These are phyloP conservation scores for Vanessa atalanta DNA, from an alignment of 1,140 invertebrate genomes.

Conservation along the genomic window DNA sequence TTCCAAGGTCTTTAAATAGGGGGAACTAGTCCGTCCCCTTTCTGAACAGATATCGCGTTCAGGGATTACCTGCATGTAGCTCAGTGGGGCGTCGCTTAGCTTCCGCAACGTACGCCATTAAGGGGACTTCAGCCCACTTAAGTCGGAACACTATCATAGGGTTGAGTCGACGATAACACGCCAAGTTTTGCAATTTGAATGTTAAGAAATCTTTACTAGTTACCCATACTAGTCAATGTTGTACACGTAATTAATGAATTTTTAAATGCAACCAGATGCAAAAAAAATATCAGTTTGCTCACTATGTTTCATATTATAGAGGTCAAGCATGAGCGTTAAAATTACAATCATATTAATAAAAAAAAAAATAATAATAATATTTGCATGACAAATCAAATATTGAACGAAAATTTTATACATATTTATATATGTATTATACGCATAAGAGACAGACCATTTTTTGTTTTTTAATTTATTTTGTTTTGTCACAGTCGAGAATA, in stretches of 20 bases:
- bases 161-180: conserved; percentile 26
- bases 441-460: too few relatives aligned
- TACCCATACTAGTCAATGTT: not conserved
- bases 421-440: too few relatives aligned
- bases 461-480: too few relatives aligned
- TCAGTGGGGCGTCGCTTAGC: conserved; percentile 36
- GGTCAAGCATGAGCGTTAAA: too few relatives aligned
- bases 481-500: too few relatives aligned
- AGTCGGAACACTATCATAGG: conserved; percentile 30
- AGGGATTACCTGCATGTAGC: conserved; percentile 36
- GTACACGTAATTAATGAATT: not conserved
- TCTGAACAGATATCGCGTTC: conserved; percentile 23
- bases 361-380: too few relatives aligned
- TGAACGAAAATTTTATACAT: too few relatives aligned
- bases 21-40: conserved; percentile 13
- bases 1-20: conserved; percentile 17
- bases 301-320: too few relatives aligned
- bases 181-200: conserved; percentile 10
- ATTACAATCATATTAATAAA: too few relatives aligned
- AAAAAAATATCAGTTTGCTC: too few relatives aligned
- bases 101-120: conserved; percentile 35
- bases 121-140: conserved; percentile 32
- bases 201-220: not conserved
- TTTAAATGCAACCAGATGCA: not conserved
- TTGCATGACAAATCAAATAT: too few relatives aligned